Percentiles rank a stretch among this genome's conserved stretches.
Conservation (phyloP, 30 jellyfish, hydroid and myxozoan genomes). For the Hydractinia echinata region DNA sequence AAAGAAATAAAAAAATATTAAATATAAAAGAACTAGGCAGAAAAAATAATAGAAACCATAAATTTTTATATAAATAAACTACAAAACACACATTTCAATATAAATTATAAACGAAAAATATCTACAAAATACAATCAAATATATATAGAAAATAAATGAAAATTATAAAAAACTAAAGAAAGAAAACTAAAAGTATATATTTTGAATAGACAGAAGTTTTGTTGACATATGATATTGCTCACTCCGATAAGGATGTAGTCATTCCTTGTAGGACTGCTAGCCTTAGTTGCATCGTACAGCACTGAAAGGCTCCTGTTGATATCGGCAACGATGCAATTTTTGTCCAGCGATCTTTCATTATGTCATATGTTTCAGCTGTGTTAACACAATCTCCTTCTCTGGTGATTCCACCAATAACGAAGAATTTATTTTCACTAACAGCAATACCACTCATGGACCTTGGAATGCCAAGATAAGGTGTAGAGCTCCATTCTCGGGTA, state of each 20-base stretch:
- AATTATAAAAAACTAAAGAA: no score
- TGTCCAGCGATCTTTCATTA: constrained; percentile 78
- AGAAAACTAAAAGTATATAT: no score
- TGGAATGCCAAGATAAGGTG: constrained; percentile 75
- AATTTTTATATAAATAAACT: no score
- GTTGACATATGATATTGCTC: no score
- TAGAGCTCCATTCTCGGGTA: constrained; percentile 70
- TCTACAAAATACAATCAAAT: no score
- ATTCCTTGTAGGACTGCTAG: constrained; percentile 87
- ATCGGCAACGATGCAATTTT: constrained; percentile 77
- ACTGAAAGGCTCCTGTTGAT: constrained; percentile 65
- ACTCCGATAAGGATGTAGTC: constrained; percentile 54
- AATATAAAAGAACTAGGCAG: no score
- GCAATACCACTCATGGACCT: constrained; percentile 90
- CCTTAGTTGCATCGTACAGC: constrained; percentile 73
- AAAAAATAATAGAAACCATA: no score
- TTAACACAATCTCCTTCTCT: constrained; percentile 80
- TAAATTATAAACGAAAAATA: no score
- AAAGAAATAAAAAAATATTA: no score
- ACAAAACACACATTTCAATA: no score
- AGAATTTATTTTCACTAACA: constrained; percentile 55
- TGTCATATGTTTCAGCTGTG: constrained; percentile 77
- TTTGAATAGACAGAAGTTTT: no score
- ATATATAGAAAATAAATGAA: no score
- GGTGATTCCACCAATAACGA: constrained; percentile 83